phyloP scores from a whole-genome alignment of 2,888 invertebrate species.

The Drepana falcataria region DNA sequence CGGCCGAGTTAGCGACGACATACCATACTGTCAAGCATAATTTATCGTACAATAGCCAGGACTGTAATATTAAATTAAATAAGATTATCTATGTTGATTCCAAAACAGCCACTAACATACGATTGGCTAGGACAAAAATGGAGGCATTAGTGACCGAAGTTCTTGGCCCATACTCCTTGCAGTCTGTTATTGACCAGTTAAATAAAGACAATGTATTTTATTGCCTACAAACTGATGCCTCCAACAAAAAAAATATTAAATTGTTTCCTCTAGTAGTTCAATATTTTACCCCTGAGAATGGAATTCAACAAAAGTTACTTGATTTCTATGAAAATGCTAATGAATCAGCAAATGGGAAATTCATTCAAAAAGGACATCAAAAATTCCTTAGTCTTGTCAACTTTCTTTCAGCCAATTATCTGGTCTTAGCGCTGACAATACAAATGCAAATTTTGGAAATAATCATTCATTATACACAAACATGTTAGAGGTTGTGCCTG shows the following conservation, averaged over 20 bases:
- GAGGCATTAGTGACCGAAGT: constrained; percentile 26
- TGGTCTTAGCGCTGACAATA: constrained; percentile 31
- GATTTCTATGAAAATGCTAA: constrained; percentile 23
- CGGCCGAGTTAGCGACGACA: constrained; percentile 22
- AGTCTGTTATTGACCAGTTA: constrained; percentile 19
- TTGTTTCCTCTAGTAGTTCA: constrained; percentile 20
- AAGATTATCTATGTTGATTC: constrained; percentile 23
- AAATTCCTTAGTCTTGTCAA: constrained; percentile 16
- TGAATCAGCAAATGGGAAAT: constrained; percentile 23
- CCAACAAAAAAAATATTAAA: constrained; percentile 22
- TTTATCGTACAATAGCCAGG: constrained; percentile 29
- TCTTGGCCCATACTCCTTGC: constrained; percentile 16
- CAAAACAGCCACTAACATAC: constrained; percentile 17
- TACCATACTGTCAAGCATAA: constrained; percentile 32
- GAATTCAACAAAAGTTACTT: constrained; percentile 16
- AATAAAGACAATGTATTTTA: constrained; percentile 19
- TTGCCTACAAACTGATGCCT: constrained; percentile 22
- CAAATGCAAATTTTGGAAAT: constrained; percentile 28
- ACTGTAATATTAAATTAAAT: constrained; percentile 21
- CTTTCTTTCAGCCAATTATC: constrained; percentile 23
- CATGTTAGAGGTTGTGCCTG: constrained; percentile 14
- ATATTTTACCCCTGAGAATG: constrained; percentile 20
- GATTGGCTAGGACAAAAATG: constrained; percentile 28
- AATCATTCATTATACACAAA: constrained; percentile 20
- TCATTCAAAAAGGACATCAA: constrained; percentile 17